Conservation (phyloP, 1,140 invertebrate genomes). For the Dendrolimus punctatus region DNA sequence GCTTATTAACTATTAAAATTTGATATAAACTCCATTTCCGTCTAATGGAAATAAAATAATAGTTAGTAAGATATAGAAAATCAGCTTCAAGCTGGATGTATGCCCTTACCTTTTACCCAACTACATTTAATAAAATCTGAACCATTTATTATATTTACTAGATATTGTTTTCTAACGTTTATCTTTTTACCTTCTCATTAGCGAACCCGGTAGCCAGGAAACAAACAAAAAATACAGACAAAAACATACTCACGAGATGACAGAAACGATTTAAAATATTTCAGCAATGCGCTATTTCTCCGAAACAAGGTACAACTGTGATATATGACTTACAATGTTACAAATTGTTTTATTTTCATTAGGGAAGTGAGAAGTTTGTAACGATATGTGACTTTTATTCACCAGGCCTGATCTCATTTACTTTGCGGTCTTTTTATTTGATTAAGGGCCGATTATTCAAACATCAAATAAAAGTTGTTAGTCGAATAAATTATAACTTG, state of each 20-base stretch:
- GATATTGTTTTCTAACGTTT: not conserved
- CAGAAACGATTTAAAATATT: conserved; percentile 62
- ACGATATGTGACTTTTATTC: no score
- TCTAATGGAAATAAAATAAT: no score
- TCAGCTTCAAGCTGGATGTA: no score
- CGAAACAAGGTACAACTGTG: conserved; percentile 51
- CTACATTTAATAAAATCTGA: no score
- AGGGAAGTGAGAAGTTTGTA: no score
- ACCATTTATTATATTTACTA: not conserved
- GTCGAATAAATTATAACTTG: no score
- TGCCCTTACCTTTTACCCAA: no score
- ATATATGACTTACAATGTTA: conserved; percentile 47
- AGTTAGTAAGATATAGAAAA: no score
- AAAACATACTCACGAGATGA: conserved; percentile 43
- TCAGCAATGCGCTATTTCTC: conserved; percentile 52
- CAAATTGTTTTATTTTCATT: conserved; percentile 45
- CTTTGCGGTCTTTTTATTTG: not conserved
- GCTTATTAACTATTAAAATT: no score
- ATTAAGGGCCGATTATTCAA: no score
- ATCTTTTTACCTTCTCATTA: conserved; percentile 39
- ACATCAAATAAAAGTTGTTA: no score
- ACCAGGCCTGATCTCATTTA: not conserved
- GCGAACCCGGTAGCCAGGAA: conserved; percentile 25
- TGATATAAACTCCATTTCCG: no score
- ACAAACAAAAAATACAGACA: conserved; percentile 38